Conservation (phyloP, 2,113 vertebrate genomes). For the Gyps fulvus region DNA sequence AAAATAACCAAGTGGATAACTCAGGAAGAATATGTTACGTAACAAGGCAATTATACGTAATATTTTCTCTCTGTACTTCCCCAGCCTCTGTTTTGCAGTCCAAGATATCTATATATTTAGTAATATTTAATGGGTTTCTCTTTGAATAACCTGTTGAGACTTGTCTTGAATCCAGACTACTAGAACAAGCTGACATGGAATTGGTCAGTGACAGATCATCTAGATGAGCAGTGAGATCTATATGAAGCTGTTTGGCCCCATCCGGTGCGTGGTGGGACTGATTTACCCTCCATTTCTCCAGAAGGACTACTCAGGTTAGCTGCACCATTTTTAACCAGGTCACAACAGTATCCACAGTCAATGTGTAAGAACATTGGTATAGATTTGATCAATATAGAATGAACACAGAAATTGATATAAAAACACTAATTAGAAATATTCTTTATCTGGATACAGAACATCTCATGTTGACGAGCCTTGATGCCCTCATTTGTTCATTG, state of each 20-base stretch:
- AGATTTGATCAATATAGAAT: neutral
- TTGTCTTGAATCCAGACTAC: neutral
- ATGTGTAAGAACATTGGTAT: neutral
- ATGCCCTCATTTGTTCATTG: neutral
- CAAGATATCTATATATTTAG: neutral
- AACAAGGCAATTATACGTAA: neutral
- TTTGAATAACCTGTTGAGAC: neutral
- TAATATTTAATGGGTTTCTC: neutral
- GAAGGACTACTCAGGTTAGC: neutral
- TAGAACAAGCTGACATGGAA: neutral
- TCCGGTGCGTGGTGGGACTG: neutral
- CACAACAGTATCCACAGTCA: neutral
- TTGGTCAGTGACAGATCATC: neutral
- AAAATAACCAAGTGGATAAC: neutral
- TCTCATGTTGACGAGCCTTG: neutral
- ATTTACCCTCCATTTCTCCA: neutral
- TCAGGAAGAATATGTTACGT: neutral
- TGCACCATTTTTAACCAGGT: neutral
- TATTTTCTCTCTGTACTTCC: neutral
- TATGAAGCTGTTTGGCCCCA: neutral
- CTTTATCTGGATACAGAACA: neutral
- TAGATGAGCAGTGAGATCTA: neutral
- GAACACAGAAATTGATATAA: neutral
- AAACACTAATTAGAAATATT: neutral
- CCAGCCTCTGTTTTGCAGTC: neutral